Percentiles rank a stretch among this genome's conserved stretches.
Evolutionary conservation across 2,113 vertebrate genomes (phyloP).

Genomic region (Callaeas wilsoni): DNA sequence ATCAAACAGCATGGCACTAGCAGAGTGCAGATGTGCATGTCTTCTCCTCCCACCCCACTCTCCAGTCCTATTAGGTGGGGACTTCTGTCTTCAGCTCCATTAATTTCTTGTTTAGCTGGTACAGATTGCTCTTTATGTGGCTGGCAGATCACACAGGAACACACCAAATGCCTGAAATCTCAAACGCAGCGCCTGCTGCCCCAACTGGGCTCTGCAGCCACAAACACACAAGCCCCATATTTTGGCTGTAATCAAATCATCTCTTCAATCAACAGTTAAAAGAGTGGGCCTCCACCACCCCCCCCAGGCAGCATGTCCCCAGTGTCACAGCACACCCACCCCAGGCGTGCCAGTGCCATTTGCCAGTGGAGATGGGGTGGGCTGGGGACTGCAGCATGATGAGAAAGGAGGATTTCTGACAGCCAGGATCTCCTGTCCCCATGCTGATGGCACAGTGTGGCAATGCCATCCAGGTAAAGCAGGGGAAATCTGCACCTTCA

Average conservation of each 20-base stretch:
- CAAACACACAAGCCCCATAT: background rate
- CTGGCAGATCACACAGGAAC: background rate
- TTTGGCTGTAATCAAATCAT: background rate
- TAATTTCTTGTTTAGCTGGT: background rate
- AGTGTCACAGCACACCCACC: background rate
- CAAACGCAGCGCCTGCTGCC: background rate
- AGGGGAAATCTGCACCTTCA: background rate
- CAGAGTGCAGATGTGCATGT: background rate
- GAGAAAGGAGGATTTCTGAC: background rate
- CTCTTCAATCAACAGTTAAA: background rate
- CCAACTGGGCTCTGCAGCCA: background rate
- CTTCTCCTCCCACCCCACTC: background rate
- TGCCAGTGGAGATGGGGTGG: background rate
- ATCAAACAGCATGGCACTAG: background rate
- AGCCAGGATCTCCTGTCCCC: background rate
- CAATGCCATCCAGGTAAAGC: background rate
- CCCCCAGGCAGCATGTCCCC: background rate
- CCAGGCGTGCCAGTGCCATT: background rate
- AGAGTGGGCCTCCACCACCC: background rate
- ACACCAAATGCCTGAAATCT: background rate
- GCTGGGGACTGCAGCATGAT: background rate
- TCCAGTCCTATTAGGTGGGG: background rate
- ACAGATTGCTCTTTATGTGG: fast-evolving
- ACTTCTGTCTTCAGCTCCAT: background rate
- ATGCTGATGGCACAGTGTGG: background rate